Conservation (phyloP, 2,888 invertebrate species). For the Thymelicus acteon region DNA sequence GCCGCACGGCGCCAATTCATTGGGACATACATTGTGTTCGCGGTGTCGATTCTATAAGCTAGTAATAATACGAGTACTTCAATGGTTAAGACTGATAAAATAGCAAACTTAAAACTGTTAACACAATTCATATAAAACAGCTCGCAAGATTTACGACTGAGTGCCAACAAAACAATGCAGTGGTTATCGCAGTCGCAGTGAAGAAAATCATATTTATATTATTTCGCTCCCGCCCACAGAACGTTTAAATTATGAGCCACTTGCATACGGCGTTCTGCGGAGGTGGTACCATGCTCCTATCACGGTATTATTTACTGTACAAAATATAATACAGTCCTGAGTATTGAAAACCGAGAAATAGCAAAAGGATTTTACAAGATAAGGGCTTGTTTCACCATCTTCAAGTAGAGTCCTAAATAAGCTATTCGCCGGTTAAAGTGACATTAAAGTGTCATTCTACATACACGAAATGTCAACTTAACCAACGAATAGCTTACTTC, state of each 20-base stretch:
- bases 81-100: too few relatives aligned
- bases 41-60: too few relatives aligned
- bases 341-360: neutral
- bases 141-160: conserved; percentile 59
- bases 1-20: too few relatives aligned
- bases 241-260: conserved; percentile 47
- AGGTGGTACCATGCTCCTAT: conserved; percentile 34
- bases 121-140: conserved; percentile 4
- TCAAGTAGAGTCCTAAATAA: too few relatives aligned
- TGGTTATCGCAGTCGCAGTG: conserved; percentile 59
- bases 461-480: too few relatives aligned
- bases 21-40: too few relatives aligned
- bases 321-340: conserved; percentile 6
- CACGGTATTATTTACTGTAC: conserved; percentile 12
- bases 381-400: too few relatives aligned
- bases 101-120: neutral
- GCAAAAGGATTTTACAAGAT: neutral
- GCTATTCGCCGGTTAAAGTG: too few relatives aligned
- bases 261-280: conserved; percentile 42
- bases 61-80: too few relatives aligned
- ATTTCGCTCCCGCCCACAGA: conserved; percentile 51
- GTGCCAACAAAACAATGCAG: conserved; percentile 59
- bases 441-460: too few relatives aligned
- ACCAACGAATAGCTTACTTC: too few relatives aligned
- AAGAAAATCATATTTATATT: conserved; percentile 54